A percentile compares a stretch with the other conserved stretches of the same genome.
These are phyloP conservation scores for Orycteropus afer DNA, from an alignment of 2,113 vertebrate species.

Conservation along the genomic window DNA sequence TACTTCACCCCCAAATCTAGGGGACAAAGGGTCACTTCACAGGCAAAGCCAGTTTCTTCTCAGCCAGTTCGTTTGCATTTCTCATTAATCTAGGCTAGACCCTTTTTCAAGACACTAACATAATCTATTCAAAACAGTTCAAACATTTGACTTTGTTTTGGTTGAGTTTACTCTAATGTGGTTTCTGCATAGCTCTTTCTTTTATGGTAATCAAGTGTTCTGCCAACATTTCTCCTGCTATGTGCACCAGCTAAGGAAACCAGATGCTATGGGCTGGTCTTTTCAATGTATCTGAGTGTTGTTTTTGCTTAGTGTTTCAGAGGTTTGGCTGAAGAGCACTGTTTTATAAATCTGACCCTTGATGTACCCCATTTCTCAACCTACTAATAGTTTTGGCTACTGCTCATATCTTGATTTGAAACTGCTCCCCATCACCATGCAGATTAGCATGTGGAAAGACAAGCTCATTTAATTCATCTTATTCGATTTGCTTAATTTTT, in stretches of 20 bases:
- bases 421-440: slow-evolving; percentile 47
- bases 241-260: slow-evolving; percentile 88
- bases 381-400: slow-evolving; percentile 79
- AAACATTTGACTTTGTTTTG: slow-evolving; percentile 87
- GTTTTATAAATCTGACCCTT: slow-evolving; percentile 80
- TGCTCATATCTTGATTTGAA: slow-evolving; percentile 75
- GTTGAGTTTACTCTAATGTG: slow-evolving; percentile 84
- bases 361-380: slow-evolving; percentile 76
- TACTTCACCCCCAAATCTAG: slow-evolving; percentile 69
- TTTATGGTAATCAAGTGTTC: slow-evolving; percentile 89
- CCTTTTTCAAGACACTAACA: slow-evolving; percentile 81
- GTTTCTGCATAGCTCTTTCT: slow-evolving; percentile 85
- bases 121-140: slow-evolving; percentile 80
- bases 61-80: slow-evolving; percentile 79
- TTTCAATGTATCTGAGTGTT: slow-evolving; percentile 83
- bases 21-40: slow-evolving; percentile 58
- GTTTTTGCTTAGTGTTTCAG: slow-evolving; percentile 86
- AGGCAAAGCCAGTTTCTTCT: slow-evolving; percentile 52
- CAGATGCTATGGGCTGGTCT: slow-evolving; percentile 88
- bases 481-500: slow-evolving; percentile 76
- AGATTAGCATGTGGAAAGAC: slow-evolving; percentile 72
- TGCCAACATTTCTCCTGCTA: slow-evolving; percentile 88
- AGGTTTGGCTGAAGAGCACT: slow-evolving; percentile 82
- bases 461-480: slow-evolving; percentile 74
- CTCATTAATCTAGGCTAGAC: slow-evolving; percentile 82